phyloP scores from a whole-genome alignment of 37 sponge, comb jelly and placozoan genomes.

The Chondrilla cf. caribensis region DNA sequence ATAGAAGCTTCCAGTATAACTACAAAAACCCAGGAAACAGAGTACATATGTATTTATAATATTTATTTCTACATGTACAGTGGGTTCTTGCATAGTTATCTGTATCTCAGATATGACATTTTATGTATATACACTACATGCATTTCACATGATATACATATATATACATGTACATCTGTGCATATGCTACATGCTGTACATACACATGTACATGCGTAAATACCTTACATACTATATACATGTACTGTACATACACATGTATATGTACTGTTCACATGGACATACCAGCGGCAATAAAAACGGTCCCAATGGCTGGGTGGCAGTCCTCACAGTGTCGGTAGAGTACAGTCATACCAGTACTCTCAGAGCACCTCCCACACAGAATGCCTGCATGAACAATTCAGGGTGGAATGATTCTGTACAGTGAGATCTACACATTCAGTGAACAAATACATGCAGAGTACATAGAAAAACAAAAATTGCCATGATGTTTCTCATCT shows the following conservation, averaged over 20 bases:
- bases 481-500: not conserved
- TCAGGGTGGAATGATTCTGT: not conserved
- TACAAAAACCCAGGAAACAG: not conserved
- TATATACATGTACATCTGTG: too few relatives aligned
- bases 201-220: too few relatives aligned
- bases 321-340: slow-evolving; percentile 52
- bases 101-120: too few relatives aligned
- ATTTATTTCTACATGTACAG: too few relatives aligned
- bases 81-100: too few relatives aligned
- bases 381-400: slow-evolving; percentile 59
- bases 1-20: not conserved
- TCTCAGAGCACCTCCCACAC: slow-evolving; percentile 60
- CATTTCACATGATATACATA: too few relatives aligned
- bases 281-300: slow-evolving; percentile 37
- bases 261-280: too few relatives aligned
- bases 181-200: too few relatives aligned
- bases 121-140: too few relatives aligned
- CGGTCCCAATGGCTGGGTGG: slow-evolving; percentile 25
- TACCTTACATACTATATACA: too few relatives aligned
- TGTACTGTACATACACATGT: too few relatives aligned
- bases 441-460: not conserved
- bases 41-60: too few relatives aligned
- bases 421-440: not conserved
- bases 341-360: slow-evolving; percentile 55
- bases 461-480: not conserved